Percentiles rank a stretch among this genome's conserved stretches.
These are phyloP conservation scores for Podarcis raffonei DNA, from an alignment of 2,113 vertebrate species.

Conservation along the genomic window DNA sequence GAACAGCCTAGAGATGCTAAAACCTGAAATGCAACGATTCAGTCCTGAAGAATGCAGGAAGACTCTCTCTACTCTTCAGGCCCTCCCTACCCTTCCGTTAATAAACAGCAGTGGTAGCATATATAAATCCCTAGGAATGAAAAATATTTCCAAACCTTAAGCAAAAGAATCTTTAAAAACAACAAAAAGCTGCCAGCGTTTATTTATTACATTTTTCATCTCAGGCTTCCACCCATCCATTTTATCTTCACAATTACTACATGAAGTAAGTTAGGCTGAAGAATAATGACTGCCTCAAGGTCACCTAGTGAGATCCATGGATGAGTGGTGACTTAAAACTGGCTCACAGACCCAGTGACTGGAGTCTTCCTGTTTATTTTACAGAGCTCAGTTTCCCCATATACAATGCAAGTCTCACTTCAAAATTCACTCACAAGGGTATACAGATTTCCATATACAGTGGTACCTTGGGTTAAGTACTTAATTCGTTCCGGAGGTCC, in stretches of 20 bases:
- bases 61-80: not conserved
- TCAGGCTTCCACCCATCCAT: not conserved
- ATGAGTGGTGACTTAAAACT: too few species aligned
- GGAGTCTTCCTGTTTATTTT: too few species aligned
- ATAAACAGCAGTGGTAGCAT: not conserved
- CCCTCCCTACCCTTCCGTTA: not conserved
- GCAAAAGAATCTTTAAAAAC: not conserved
- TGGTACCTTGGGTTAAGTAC: too few species aligned
- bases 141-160: not conserved
- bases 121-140: not conserved
- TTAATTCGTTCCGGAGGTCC: too few species aligned
- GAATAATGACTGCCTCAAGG: too few species aligned
- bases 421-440: too few species aligned
- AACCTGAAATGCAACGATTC: not conserved
- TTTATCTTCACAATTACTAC: not conserved
- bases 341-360: too few species aligned
- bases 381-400: too few species aligned
- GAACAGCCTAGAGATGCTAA: not conserved
- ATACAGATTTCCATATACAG: too few species aligned
- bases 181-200: not conserved
- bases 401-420: too few species aligned
- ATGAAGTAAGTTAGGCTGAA: not conserved
- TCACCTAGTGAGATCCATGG: too few species aligned
- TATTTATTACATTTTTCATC: not conserved
- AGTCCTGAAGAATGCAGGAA: not conserved